Percentiles rank a stretch among this genome's conserved stretches.
Evolutionary conservation across 2,888 invertebrate species (phyloP).

Genomic region (Coenonympha arcania): DNA sequence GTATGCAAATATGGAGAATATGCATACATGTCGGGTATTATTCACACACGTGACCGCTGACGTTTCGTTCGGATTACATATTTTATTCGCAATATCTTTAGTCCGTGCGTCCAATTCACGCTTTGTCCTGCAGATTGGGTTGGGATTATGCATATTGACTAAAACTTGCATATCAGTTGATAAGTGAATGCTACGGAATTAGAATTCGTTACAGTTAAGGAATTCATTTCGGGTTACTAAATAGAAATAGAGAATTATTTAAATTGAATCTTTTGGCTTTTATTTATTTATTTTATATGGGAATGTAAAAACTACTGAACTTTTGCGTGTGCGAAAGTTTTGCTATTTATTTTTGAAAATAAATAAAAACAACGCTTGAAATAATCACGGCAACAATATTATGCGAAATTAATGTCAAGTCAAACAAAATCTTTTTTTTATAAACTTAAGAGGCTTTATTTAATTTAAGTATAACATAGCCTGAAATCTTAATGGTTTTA

Average conservation of each 20-base stretch:
- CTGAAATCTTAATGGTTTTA: conserved; percentile 1
- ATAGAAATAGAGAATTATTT: too few relatives aligned
- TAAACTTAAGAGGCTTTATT: not conserved
- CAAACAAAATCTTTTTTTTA: not conserved
- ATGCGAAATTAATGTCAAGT: too few relatives aligned
- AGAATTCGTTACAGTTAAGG: conserved; percentile 9
- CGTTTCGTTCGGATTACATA: conserved; percentile 59
- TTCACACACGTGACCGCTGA: conserved; percentile 43
- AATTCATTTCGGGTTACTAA: not conserved
- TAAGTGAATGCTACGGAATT: not conserved
- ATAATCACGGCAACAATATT: too few relatives aligned
- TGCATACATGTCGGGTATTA: conserved; percentile 40
- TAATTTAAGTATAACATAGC: not conserved
- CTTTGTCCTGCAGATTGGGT: not conserved
- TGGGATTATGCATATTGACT: conserved; percentile 11
- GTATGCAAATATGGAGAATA: conserved; percentile 47
- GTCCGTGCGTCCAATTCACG: conserved; percentile 10
- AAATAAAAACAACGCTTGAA: too few relatives aligned
- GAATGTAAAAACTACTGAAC: too few relatives aligned
- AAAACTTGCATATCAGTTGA: not conserved
- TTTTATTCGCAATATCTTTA: conserved; percentile 55
- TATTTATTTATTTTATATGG: too few relatives aligned
- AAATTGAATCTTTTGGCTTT: not conserved
- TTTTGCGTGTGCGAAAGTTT: too few relatives aligned
- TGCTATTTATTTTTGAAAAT: too few relatives aligned